phyloP scores from a whole-genome alignment of 2,888 invertebrate species.

The Volucella inanis region DNA sequence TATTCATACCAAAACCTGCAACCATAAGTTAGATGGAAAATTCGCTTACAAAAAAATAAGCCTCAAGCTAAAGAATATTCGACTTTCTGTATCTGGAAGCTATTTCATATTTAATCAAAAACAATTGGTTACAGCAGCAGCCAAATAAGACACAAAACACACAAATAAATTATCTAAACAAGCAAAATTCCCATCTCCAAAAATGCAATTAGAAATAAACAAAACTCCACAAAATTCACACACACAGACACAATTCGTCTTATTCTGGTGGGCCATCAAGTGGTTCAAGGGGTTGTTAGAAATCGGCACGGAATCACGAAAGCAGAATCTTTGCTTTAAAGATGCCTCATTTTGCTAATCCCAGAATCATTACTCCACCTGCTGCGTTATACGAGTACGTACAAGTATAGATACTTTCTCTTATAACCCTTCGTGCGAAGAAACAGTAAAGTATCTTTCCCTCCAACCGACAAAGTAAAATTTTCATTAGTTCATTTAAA shows the following conservation, averaged over 20 bases:
- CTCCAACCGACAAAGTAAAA: constrained; percentile 38
- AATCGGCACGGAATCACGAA: background rate
- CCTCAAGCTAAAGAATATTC: background rate
- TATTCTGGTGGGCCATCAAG: constrained; percentile 32
- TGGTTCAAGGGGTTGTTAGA: constrained; percentile 2
- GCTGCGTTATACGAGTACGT: background rate
- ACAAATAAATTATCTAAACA: constrained; percentile 51
- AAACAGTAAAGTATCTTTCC: constrained; percentile 7
- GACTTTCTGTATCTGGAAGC: background rate
- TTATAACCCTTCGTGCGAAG: constrained; percentile 20
- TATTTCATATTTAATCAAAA: constrained; percentile 37
- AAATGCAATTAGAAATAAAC: constrained; percentile 60
- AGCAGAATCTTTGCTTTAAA: constrained; percentile 1
- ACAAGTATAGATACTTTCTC: no score
- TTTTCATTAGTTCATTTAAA: constrained; percentile 68
- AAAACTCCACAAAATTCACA: constrained; percentile 23
- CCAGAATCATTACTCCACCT: constrained; percentile 1
- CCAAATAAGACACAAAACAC: constrained; percentile 37
- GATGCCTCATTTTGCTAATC: background rate
- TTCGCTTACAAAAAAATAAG: background rate
- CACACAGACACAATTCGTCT: constrained; percentile 32
- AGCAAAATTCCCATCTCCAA: constrained; percentile 39
- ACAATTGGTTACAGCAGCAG: constrained; percentile 39
- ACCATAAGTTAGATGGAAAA: constrained; percentile 37
- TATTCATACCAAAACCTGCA: constrained; percentile 45